phyloP scores from a whole-genome alignment of 2,888 invertebrate species.

The Pristionchus fissidentatus region DNA sequence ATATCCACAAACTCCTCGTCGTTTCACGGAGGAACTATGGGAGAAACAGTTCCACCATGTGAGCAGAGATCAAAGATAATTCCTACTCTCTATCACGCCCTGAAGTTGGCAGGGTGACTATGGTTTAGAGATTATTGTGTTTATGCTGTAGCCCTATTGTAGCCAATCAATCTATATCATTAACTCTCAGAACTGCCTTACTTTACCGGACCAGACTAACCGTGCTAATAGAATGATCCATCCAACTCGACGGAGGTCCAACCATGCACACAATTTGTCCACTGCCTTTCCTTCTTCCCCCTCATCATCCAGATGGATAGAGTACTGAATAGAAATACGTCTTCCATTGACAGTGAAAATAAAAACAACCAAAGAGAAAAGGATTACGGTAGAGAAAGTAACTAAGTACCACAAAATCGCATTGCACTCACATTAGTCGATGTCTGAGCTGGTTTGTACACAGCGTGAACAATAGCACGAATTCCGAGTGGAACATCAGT shows the following conservation, averaged over 20 bases:
- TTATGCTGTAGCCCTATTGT: too few relatives aligned
- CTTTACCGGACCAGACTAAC: conserved; percentile 86
- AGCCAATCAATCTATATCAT: not conserved
- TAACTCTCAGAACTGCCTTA: conserved; percentile 98
- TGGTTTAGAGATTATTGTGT: too few relatives aligned
- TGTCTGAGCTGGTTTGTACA: conserved; percentile 96
- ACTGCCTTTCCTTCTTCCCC: conserved; percentile 77
- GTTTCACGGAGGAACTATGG: not conserved
- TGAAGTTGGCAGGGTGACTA: too few relatives aligned
- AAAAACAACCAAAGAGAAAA: too few relatives aligned
- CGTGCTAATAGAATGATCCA: conserved; percentile 85
- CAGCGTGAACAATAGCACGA: conserved; percentile 88
- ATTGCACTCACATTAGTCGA: conserved; percentile 51
- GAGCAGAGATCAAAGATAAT: too few relatives aligned
- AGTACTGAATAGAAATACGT: not conserved
- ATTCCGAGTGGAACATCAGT: conserved; percentile 93
- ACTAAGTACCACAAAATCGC: too few relatives aligned
- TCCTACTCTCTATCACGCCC: not conserved
- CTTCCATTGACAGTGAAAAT: too few relatives aligned
- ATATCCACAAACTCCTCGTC: too few relatives aligned
- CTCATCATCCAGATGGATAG: conserved; percentile 42
- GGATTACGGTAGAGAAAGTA: too few relatives aligned
- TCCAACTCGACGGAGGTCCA: conserved; percentile 89
- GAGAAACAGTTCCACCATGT: not conserved
- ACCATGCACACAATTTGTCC: conserved; percentile 84